phyloP scores from a whole-genome alignment of 2,113 vertebrate genomes.

The Hystrix brachyura region DNA sequence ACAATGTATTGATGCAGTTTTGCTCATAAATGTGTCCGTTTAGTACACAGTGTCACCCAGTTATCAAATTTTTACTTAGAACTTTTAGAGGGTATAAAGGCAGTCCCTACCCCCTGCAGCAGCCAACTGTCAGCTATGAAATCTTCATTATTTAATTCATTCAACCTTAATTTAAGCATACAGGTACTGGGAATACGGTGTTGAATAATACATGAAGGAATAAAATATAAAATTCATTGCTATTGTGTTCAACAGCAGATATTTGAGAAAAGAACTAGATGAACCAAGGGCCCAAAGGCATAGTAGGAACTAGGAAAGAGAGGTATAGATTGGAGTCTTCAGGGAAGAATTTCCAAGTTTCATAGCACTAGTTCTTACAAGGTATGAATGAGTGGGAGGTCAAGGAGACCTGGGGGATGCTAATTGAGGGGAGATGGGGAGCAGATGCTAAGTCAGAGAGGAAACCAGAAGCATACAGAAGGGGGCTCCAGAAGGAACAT shows the following conservation, averaged over 20 bases:
- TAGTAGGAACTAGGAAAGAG: background rate
- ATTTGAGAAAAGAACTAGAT: background rate
- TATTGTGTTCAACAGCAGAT: background rate
- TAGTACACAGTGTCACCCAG: slow-evolving; percentile 5
- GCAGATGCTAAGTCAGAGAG: background rate
- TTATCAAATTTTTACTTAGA: slow-evolving; percentile 40
- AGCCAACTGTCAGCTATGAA: background rate
- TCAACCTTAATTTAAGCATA: slow-evolving; percentile 2
- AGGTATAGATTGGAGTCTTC: background rate
- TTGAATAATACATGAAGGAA: slow-evolving; percentile 1
- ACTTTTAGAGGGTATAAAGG: background rate
- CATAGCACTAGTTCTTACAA: background rate
- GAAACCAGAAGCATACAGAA: background rate
- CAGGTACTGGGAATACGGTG: background rate
- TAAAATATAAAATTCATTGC: background rate
- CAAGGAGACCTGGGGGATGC: background rate
- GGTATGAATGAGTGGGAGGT: too few species aligned
- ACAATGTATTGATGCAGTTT: background rate
- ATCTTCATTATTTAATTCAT: background rate
- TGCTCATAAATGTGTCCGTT: slow-evolving; percentile 30
- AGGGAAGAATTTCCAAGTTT: slow-evolving; percentile 5
- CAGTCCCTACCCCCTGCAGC: background rate
- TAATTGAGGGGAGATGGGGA: background rate
- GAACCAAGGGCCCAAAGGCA: background rate
- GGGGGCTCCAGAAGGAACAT: background rate